A percentile compares a stretch with the other conserved stretches of the same genome.
phyloP scores from a whole-genome alignment of 1,140 invertebrate species.

The Forficula auricularia region DNA sequence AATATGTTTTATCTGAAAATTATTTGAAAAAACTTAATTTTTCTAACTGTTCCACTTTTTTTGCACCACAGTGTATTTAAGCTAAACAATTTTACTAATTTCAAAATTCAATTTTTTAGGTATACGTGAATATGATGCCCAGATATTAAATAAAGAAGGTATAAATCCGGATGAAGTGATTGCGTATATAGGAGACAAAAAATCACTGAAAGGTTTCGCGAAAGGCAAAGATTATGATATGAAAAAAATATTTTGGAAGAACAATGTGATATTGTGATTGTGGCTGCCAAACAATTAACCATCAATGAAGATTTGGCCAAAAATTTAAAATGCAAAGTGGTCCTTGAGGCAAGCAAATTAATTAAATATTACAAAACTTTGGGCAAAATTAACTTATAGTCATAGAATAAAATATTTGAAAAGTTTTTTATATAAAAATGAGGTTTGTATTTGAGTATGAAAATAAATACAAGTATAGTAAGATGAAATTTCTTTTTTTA shows the following conservation, averaged over 20 bases:
- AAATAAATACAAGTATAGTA: not conserved
- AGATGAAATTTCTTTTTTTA: not conserved
- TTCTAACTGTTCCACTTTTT: too few relatives aligned
- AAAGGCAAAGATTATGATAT: conserved; percentile 42
- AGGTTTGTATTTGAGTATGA: not conserved
- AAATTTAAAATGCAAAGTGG: not conserved
- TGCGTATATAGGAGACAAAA: conserved; percentile 39
- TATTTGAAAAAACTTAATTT: too few relatives aligned
- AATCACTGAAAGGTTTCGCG: conserved; percentile 55
- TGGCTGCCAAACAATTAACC: conserved; percentile 38
- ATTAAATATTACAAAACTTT: not conserved
- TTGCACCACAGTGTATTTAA: too few relatives aligned
- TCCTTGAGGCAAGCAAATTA: not conserved
- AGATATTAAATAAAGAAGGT: conserved; percentile 55
- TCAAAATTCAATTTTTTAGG: too few relatives aligned
- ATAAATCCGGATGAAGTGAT: conserved; percentile 50
- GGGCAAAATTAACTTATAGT: too few relatives aligned
- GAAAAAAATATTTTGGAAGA: conserved; percentile 46
- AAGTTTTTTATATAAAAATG: too few relatives aligned
- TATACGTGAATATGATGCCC: conserved; percentile 53
- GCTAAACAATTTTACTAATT: too few relatives aligned
- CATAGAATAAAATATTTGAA: too few relatives aligned
- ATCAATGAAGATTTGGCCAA: not conserved
- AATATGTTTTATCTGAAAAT: too few relatives aligned
- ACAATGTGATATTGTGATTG: conserved; percentile 71